Conservation (phyloP, 2,888 invertebrate species). For the Furcula furcula region DNA sequence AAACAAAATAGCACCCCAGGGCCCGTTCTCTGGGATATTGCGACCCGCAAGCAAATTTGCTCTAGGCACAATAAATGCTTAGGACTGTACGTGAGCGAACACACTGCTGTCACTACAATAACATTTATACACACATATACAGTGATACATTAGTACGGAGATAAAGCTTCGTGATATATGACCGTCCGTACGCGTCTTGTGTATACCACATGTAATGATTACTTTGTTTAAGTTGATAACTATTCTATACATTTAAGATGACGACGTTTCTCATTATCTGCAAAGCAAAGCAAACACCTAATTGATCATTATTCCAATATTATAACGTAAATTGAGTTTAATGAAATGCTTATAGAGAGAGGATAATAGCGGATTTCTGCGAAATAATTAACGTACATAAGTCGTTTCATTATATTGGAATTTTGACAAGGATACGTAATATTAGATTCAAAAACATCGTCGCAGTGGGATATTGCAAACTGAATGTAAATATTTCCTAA, state of each 20-base stretch:
- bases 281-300: conserved; percentile 18
- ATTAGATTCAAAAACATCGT: conserved; percentile 6
- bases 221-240: conserved; percentile 21
- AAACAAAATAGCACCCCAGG: conserved; percentile 71
- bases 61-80: conserved; percentile 75
- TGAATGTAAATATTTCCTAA: conserved; percentile 39
- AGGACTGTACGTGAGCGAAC: conserved; percentile 59
- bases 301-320: conserved; percentile 28
- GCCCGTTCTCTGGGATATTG: conserved; percentile 73
- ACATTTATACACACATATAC: conserved; percentile 40
- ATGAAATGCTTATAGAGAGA: conserved; percentile 19
- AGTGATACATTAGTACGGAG: conserved; percentile 36
- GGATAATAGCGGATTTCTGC: conserved; percentile 13
- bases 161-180: conserved; percentile 26
- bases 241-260: conserved; percentile 14
- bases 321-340: conserved; percentile 23
- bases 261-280: conserved; percentile 15
- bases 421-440: conserved; percentile 9
- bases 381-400: conserved; percentile 21
- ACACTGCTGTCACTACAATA: conserved; percentile 46
- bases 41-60: conserved; percentile 77
- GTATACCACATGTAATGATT: conserved; percentile 16
- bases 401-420: conserved; percentile 12
- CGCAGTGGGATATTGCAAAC: conserved; percentile 5
- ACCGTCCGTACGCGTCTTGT: not conserved